Conservation (phyloP, 2,888 invertebrate species). For the Pasiphila rectangulata region DNA sequence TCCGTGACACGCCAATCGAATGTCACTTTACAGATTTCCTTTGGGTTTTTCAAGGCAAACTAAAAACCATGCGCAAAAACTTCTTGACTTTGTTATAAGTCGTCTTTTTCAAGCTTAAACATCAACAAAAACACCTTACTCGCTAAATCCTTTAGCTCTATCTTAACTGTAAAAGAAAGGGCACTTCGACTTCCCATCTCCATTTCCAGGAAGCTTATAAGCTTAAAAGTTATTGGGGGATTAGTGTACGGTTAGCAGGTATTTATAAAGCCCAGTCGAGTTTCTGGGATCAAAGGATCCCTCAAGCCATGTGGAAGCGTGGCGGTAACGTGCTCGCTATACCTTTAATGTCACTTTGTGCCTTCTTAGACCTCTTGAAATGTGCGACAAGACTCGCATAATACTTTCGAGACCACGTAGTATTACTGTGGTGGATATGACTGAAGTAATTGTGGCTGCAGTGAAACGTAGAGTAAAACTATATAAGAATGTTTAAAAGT, state of each 20-base stretch:
- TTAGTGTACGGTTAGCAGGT: constrained; percentile 21
- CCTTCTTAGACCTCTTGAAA: not conserved
- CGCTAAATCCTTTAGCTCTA: not conserved
- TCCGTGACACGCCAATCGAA: constrained; percentile 20
- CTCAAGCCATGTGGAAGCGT: constrained; percentile 20
- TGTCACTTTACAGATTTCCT: constrained; percentile 7
- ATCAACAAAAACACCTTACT: not conserved
- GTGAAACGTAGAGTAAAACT: no score
- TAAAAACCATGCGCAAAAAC: not conserved
- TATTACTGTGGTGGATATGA: no score
- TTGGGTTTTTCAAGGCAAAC: not conserved
- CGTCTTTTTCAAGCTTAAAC: not conserved
- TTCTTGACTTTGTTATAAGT: not conserved
- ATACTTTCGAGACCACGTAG: no score
- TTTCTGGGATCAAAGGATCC: constrained; percentile 23
- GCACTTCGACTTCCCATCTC: constrained; percentile 14
- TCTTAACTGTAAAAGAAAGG: not conserved
- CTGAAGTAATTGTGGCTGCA: no score
- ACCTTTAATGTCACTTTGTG: constrained; percentile 10
- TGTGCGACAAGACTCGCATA: not conserved
- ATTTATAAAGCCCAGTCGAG: constrained; percentile 27
- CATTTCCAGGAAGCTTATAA: constrained; percentile 26
- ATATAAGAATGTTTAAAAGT: no score
- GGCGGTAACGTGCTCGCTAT: not conserved
- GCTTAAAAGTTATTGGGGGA: constrained; percentile 33